phyloP scores from a whole-genome alignment of 2,113 vertebrate genomes.

The Elanus axillaris region DNA sequence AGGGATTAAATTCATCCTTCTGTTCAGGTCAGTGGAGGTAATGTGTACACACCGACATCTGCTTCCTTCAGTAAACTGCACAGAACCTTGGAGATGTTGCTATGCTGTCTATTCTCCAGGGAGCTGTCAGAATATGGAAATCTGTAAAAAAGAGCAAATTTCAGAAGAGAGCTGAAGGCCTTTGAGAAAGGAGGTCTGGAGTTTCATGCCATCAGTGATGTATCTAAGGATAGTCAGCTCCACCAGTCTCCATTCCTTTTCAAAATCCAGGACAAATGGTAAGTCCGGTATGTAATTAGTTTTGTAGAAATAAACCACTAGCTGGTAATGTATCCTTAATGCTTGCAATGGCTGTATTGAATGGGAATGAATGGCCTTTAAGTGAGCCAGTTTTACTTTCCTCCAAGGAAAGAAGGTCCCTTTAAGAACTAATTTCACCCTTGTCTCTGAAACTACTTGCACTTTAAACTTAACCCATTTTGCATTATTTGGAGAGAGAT shows the following conservation, averaged over 20 bases:
- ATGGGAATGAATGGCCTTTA: neutral
- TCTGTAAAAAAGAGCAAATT: neutral
- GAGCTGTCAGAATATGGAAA: neutral
- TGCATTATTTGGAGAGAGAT: constrained; percentile 46
- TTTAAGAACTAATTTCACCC: neutral
- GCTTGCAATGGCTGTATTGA: neutral
- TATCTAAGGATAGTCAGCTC: neutral
- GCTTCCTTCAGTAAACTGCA: neutral
- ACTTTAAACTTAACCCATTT: constrained; percentile 24
- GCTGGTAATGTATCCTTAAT: neutral
- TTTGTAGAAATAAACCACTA: neutral
- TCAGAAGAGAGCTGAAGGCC: neutral
- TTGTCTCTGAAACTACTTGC: constrained; percentile 9
- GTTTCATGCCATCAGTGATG: neutral
- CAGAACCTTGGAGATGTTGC: neutral
- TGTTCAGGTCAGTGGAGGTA: neutral
- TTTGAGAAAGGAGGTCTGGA: neutral
- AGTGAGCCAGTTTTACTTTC: constrained; percentile 5
- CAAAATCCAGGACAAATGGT: neutral
- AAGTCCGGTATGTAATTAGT: neutral
- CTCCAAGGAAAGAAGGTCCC: neutral
- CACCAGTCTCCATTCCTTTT: neutral
- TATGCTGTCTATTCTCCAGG: neutral
- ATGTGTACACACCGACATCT: neutral
- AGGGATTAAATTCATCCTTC: neutral